Conservation (phyloP, 2,113 vertebrate genomes). For the Asarcornis scutulata region DNA sequence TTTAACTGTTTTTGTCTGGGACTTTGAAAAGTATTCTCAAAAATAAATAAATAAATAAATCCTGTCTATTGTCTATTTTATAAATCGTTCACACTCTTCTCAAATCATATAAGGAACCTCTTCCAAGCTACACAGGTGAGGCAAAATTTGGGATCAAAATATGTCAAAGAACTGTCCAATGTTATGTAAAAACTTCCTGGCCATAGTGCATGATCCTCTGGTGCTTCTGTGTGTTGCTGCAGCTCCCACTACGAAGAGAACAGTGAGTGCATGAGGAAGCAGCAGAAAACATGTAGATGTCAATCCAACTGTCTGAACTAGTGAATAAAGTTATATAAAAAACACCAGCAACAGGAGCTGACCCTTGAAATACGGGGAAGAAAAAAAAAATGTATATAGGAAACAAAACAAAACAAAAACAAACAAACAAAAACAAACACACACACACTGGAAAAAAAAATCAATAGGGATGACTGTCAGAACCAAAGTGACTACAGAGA, state of each 20-base stretch:
- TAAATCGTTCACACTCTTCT: background rate
- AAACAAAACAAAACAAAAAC: no score
- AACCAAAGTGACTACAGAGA: background rate
- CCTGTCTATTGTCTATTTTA: background rate
- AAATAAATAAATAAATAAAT: no score
- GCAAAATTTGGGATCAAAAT: background rate
- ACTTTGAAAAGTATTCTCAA: background rate
- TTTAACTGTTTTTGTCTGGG: background rate
- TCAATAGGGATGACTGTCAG: background rate
- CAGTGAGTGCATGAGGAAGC: background rate
- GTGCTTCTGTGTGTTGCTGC: background rate
- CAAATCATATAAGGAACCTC: background rate
- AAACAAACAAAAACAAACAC: no score
- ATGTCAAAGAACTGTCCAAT: background rate
- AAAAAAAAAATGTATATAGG: no score
- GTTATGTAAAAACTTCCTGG: background rate
- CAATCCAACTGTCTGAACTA: background rate
- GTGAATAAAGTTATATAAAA: background rate
- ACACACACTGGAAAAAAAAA: no score
- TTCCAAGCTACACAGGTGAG: background rate
- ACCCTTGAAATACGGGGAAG: background rate
- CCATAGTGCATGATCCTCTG: accelerated
- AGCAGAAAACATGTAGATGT: background rate
- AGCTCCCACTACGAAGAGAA: background rate
- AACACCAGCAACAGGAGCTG: background rate